Percentiles rank a stretch among this genome's conserved stretches.
Conservation (phyloP, 2,797 vertebrate species). For the Podargus strigoides region DNA sequence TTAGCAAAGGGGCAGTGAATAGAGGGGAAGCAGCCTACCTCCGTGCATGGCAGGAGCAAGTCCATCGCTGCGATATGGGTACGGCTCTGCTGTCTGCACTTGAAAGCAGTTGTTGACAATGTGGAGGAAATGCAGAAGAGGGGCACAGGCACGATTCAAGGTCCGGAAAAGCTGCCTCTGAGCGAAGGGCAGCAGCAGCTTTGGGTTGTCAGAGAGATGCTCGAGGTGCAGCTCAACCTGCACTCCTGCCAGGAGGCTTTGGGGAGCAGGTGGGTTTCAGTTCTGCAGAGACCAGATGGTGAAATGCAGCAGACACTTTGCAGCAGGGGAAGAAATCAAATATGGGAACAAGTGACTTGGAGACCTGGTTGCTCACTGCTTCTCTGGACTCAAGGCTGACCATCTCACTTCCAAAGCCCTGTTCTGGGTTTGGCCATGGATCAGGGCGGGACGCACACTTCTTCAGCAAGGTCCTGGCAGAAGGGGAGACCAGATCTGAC, state of each 20-base stretch:
- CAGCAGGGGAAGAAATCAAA: not conserved
- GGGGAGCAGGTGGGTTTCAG: not conserved
- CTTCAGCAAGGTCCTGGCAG: not conserved
- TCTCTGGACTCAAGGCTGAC: not conserved
- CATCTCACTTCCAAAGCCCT: not conserved
- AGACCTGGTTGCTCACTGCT: not conserved
- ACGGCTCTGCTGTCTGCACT: not conserved
- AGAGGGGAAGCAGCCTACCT: not conserved
- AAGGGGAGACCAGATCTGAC: not conserved
- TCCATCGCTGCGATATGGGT: fast-evolving
- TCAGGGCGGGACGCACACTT: not conserved
- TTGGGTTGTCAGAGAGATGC: not conserved
- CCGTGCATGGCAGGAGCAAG: not conserved
- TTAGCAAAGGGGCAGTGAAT: not conserved
- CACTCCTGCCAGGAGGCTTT: not conserved
- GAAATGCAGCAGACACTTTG: not conserved
- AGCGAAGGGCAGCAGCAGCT: not conserved
- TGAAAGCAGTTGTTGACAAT: not conserved
- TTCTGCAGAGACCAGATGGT: not conserved
- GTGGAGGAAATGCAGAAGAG: not conserved
- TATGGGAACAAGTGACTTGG: fast-evolving
- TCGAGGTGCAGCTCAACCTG: not conserved
- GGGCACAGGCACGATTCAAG: not conserved
- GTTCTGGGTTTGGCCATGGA: not conserved
- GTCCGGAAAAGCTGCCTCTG: not conserved